These are phyloP conservation scores for Melieria crassipennis DNA, from an alignment of 2,888 invertebrate species.

Conservation along the genomic window DNA sequence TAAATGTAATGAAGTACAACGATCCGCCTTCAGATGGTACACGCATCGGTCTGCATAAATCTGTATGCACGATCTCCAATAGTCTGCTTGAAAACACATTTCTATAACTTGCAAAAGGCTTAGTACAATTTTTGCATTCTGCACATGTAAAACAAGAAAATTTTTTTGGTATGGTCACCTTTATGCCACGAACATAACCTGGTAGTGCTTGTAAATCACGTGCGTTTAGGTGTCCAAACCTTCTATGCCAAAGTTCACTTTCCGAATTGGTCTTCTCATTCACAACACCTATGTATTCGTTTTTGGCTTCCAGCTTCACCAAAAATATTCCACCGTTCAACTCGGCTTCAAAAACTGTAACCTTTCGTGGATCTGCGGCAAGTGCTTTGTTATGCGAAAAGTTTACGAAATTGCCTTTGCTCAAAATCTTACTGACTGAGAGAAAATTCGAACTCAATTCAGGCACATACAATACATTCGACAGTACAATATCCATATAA, in stretches of 20 bases:
- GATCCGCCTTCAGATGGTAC: conserved; percentile 33
- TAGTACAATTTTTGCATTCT: too few relatives aligned
- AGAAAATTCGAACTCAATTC: conserved; percentile 28
- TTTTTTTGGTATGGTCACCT: too few relatives aligned
- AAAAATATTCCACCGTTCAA: conserved; percentile 30
- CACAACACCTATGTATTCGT: conserved; percentile 1
- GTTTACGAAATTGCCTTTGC: conserved; percentile 18
- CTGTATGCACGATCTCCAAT: conserved; percentile 17
- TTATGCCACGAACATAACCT: too few relatives aligned
- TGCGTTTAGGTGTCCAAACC: too few relatives aligned
- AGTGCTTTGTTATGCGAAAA: conserved; percentile 19
- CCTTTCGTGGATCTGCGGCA: conserved; percentile 15
- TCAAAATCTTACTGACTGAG: conserved; percentile 29
- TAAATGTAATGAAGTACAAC: conserved; percentile 34
- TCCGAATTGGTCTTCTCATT: conserved; percentile 3
- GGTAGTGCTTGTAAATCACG: too few relatives aligned
- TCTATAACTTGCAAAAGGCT: too few relatives aligned
- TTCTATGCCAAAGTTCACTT: conserved; percentile 28
- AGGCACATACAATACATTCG: conserved; percentile 27
- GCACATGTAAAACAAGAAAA: too few relatives aligned
- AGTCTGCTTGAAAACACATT: too few relatives aligned
- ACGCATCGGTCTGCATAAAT: conserved; percentile 36
- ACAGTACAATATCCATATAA: conserved; percentile 20
- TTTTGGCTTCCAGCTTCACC: neutral
- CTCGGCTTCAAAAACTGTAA: conserved; percentile 15